Conservation (phyloP, 2,113 vertebrate genomes). For the Stigmatopora argus region DNA sequence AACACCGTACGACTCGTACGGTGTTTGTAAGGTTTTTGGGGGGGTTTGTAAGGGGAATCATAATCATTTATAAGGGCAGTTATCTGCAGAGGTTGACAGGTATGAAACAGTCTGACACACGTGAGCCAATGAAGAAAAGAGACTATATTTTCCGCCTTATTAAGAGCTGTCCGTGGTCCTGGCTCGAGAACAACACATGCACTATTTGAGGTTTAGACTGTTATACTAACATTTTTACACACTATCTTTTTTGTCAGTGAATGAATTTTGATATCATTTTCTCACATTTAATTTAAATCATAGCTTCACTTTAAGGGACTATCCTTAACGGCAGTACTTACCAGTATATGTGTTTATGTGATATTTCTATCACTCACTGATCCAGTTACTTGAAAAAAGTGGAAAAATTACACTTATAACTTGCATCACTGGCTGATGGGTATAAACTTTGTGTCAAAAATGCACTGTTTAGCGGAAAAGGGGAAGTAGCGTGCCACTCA, state of each 20-base stretch:
- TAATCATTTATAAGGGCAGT: no score
- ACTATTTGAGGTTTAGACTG: no score
- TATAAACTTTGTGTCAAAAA: constrained; percentile 3
- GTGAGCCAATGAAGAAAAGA: not conserved
- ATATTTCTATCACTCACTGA: not conserved
- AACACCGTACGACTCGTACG: no score
- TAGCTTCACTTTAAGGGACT: not conserved
- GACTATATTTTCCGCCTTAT: not conserved
- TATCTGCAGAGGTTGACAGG: no score
- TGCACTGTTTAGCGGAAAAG: not conserved
- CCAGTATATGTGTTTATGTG: not conserved
- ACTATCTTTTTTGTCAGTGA: no score
- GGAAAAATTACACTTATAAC: not conserved
- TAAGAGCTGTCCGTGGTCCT: constrained; percentile 64
- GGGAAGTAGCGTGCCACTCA: not conserved
- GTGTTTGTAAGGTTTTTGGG: no score
- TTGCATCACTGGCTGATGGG: constrained; percentile 18
- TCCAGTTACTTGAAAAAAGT: not conserved
- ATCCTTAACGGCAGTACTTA: not conserved
- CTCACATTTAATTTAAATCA: not conserved
- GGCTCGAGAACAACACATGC: constrained; percentile 19
- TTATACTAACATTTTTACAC: no score
- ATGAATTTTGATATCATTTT: not conserved
- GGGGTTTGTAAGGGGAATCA: no score
- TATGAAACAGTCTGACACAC: not conserved